These are phyloP conservation scores for Leptoteleia sp. DNA, from an alignment of 1,140 invertebrate species.

Conservation along the genomic window DNA sequence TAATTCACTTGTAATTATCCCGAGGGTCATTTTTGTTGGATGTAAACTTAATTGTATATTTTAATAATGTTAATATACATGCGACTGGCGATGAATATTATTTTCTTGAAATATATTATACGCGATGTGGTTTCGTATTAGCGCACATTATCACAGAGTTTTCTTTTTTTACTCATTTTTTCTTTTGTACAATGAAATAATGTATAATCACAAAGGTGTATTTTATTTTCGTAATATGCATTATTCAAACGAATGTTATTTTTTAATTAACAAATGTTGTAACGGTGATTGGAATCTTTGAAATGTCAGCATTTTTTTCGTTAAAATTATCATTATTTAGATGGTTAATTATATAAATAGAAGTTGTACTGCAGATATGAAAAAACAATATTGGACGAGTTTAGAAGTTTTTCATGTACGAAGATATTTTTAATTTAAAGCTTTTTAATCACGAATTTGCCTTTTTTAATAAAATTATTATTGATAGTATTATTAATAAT, in stretches of 20 bases:
- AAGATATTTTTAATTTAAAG: too few relatives aligned
- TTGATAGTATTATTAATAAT: too few relatives aligned
- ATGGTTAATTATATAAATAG: too few relatives aligned
- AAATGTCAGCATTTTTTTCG: too few relatives aligned
- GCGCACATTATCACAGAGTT: background rate
- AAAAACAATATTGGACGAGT: too few relatives aligned
- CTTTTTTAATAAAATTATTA: too few relatives aligned
- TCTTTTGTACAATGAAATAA: constrained; percentile 2
- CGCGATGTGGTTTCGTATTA: background rate
- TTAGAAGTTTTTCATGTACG: too few relatives aligned
- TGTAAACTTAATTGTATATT: background rate
- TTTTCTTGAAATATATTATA: background rate
- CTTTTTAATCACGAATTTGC: too few relatives aligned
- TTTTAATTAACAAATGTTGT: background rate
- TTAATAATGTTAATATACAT: background rate
- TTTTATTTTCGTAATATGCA: background rate
- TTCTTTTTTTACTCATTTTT: background rate
- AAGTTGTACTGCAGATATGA: too few relatives aligned
- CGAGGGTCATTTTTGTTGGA: background rate
- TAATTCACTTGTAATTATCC: background rate
- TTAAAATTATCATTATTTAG: too few relatives aligned
- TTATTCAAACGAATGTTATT: background rate
- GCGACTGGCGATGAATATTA: background rate
- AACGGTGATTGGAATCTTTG: background rate
- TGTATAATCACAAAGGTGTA: background rate